phyloP scores from a whole-genome alignment of 2,888 invertebrate species.

The Tenthredo scrophulariae region DNA sequence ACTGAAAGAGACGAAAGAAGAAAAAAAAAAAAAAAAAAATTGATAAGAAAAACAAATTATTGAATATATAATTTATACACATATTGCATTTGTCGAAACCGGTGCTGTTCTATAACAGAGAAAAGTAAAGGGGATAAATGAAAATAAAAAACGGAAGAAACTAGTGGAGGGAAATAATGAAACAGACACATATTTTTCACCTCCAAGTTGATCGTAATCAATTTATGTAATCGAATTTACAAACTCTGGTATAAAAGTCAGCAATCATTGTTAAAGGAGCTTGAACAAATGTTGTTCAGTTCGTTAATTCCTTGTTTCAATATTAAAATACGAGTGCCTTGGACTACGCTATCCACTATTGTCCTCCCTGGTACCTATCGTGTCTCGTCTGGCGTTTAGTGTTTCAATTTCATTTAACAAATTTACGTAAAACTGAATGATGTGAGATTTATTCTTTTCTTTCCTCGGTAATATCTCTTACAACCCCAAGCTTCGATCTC shows the following conservation, averaged over 20 bases:
- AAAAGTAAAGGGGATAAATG: not conserved
- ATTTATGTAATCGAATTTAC: not conserved
- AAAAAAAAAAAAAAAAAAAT: not conserved
- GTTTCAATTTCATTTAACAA: constrained; percentile 5
- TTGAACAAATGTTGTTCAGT: not conserved
- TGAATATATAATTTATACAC: constrained; percentile 1
- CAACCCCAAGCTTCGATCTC: not conserved
- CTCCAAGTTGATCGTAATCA: not conserved
- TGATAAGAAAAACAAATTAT: constrained; percentile 19
- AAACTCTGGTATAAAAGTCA: not conserved
- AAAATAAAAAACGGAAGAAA: not conserved
- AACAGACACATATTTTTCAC: not conserved
- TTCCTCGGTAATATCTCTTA: not conserved
- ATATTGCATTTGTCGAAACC: constrained; percentile 32
- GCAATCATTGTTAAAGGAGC: not conserved
- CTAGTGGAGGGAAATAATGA: not conserved
- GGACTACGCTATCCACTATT: constrained; percentile 15
- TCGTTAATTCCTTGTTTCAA: not conserved
- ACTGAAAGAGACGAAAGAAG: not conserved
- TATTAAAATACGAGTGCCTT: constrained; percentile 16
- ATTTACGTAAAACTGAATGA: not conserved
- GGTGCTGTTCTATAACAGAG: constrained; percentile 39
- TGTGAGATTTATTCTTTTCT: not conserved
- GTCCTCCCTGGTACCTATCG: constrained; percentile 2
- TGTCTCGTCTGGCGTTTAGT: constrained; percentile 13